Base-by-base conservation (phyloP, 2,888 invertebrate genomes). In the Urechis unicinctus region DNA sequence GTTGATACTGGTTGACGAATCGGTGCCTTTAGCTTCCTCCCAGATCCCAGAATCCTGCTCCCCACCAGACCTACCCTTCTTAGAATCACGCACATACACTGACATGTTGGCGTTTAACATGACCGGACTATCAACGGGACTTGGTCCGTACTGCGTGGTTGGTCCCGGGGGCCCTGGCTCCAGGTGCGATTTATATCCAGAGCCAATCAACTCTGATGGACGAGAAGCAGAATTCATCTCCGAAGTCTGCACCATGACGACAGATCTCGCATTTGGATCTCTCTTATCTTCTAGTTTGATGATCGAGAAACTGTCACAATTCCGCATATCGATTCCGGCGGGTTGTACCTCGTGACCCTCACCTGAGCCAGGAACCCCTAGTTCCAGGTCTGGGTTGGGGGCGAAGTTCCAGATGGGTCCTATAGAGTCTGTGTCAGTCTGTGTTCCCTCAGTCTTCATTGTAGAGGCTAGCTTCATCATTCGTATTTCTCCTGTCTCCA, bases 221-320 rank as follows among this genome's bases (percentile, higher is more conserved):
- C 43, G 43, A 6, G 26, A 26, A 1, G 51, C 26, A n/a, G 9
- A 43, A 6, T 42, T 24, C 48, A 45, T 53, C 26, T 55, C 57
- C 17, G 51, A 50, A 4, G 59, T 53, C 46, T 60, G 53, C 25
- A 61, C 48, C 55, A 61, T 57, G 29, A 59, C 53, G n/a, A 61
- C 29, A 17, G 60, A 53, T 21, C 55, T 26, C 13, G 47, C 28
- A 2, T 45, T 47, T 22, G 61, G 61, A 42, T 61, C 55, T 5
- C 57, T 54, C 30, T 49, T 49, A 41, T 58, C 58, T 47, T 61
- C 55, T 17, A 62, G 46, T 24, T 61, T 53, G n/a, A 61, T 49
- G 17, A 62, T 41, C n/a, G 62, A 62, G 49, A 62, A 61, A 55
- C 61, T 57, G 30, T 59, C 49, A 45, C 53, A 59, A 50, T 36